Conservation (phyloP, 2,888 invertebrate species). For the Drosophila differens region DNA sequence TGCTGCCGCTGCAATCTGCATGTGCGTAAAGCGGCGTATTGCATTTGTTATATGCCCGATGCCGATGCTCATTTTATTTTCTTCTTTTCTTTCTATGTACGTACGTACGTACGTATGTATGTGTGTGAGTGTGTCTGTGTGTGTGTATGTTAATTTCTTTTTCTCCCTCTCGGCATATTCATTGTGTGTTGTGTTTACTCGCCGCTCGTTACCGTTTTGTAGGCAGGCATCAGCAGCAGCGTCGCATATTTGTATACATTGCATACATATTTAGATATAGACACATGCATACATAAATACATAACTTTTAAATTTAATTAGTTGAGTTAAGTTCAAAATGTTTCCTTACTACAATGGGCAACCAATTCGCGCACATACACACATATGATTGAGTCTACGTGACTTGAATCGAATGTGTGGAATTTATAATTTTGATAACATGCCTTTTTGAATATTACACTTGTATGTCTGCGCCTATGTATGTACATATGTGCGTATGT, state of each 20-base stretch:
- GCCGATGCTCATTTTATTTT: constrained; percentile 18
- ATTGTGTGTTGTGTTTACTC: constrained; percentile 23
- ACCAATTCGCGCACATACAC: constrained; percentile 3
- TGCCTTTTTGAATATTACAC: constrained; percentile 22
- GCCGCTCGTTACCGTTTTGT: constrained; percentile 34
- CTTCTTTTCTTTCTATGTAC: constrained; percentile 6
- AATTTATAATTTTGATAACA: constrained; percentile 53
- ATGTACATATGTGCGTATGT: not conserved
- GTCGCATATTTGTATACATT: constrained; percentile 3
- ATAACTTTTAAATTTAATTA: constrained; percentile 46
- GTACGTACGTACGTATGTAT: constrained; percentile 1
- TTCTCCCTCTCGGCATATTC: constrained; percentile 12
- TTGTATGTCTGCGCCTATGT: not conserved
- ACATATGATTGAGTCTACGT: constrained; percentile 30
- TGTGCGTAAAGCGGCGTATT: constrained; percentile 59
- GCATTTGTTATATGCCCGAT: constrained; percentile 37
- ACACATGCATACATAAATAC: constrained; percentile 10
- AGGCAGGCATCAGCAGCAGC: constrained; percentile 5
- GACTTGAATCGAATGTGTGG: constrained; percentile 39
- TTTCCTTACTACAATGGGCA: constrained; percentile 2
- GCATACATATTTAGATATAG: not conserved
- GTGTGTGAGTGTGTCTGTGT: not conserved
- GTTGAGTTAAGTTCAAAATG: constrained; percentile 23
- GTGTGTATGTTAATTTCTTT: constrained; percentile 14
- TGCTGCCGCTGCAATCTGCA: constrained; percentile 38